Base-by-base conservation (phyloP, 2,888 invertebrate genomes). In the Drosophila prolongata region DNA sequence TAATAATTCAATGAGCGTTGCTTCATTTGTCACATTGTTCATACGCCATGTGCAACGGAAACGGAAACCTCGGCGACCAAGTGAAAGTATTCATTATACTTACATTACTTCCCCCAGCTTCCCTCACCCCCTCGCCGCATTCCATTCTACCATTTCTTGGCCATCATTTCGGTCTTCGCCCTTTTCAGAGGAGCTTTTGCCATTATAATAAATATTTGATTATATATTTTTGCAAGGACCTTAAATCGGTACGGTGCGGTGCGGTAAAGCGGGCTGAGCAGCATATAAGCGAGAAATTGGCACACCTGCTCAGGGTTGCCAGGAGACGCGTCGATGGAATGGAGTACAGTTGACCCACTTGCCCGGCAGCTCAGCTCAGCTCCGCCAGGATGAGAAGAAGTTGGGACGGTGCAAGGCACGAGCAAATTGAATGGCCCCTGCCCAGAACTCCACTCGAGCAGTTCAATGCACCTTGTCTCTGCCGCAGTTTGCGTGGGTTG, bases 1-100 rank as follows among this genome's bases (percentile, higher is more conserved):
- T 66, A 73, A 87, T 90, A 90, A 90, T 89, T 90, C 85, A 90
- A 85, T 90, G 87, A 85, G 77, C 66, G 81, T 70, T 83, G 81
- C 77, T 86, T 87, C 88, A 89, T 87, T 78, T 86, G 78, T 84
- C 84, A 76, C 68, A 72, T 72, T 71, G 65, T 68, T 57, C 68
- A 71, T 80, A 74, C 70, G 78, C 54, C 71, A 74, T 65, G 77
- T 76, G 75, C 56, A 77, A 71, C 61, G 81, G 69, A 77, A 84
- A 57, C 70, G 72, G 75, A 79, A 78, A 64, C 70, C 68, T 47
- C 52, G 72, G 69, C 61, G 64, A 46, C 57, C 72, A 79, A 77
- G 72, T 73, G 73, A 79, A 80, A 83, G 73, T 76, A 68, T 78
- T 86, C 61, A 78, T 72, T 72, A 78, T 68, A 56, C 59, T 58